phyloP scores from a whole-genome alignment of 2,113 vertebrate species.

The Actinemys pallida region DNA sequence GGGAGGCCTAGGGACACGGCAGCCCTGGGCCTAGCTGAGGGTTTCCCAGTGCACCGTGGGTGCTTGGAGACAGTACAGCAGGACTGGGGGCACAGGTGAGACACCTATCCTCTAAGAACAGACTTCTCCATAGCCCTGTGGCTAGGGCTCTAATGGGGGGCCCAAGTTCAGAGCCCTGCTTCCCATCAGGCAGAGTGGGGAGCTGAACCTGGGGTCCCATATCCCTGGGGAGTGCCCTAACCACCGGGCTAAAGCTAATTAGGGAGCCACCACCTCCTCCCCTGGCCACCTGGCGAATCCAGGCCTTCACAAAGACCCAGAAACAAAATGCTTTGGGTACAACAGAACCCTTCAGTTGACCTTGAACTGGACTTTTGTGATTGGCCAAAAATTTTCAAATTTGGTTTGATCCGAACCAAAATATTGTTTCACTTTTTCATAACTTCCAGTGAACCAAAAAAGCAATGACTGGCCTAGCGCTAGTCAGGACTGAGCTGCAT shows the following conservation, averaged over 20 bases:
- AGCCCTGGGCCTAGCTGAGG: too few species aligned
- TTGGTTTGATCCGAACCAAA: not conserved
- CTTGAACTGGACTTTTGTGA: not conserved
- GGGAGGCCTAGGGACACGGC: too few species aligned
- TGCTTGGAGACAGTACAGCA: too few species aligned
- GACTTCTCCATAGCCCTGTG: too few species aligned
- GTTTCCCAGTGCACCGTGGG: too few species aligned
- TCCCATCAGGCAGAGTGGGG: not conserved
- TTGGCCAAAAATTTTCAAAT: not conserved
- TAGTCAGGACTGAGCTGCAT: not conserved
- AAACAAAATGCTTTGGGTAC: not conserved
- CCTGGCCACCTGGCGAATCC: too few species aligned
- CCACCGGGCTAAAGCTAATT: not conserved
- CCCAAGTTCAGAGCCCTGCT: too few species aligned
- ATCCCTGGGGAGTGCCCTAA: not conserved
- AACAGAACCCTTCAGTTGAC: not conserved
- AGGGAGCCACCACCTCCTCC: not conserved
- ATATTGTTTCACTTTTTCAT: not conserved
- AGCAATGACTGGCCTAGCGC: not conserved
- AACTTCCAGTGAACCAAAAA: not conserved
- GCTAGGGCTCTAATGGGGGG: too few species aligned
- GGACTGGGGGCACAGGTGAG: too few species aligned
- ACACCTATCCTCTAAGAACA: too few species aligned
- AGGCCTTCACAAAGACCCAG: not conserved
- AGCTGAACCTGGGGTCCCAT: not conserved